These are phyloP conservation scores for Clarias macrocephalus DNA, from an alignment of 2,113 vertebrate genomes.

Conservation along the genomic window DNA sequence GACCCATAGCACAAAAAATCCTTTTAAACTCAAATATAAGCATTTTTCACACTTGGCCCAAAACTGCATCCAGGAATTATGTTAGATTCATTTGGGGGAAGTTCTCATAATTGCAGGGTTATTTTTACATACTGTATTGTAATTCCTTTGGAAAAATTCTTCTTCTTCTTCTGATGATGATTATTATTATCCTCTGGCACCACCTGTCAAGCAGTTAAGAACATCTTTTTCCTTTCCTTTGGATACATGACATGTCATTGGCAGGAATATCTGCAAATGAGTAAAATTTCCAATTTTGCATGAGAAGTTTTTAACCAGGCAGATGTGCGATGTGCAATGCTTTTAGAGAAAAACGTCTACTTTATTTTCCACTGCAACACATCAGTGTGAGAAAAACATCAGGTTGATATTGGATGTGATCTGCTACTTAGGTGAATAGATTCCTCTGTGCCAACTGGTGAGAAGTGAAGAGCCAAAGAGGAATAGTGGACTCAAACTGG, in stretches of 20 bases:
- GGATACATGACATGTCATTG: neutral
- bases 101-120: neutral
- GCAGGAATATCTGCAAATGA: neutral
- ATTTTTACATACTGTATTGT: neutral
- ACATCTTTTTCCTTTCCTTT: too few species aligned
- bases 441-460: too few species aligned
- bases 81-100: neutral
- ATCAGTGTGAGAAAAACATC: neutral
- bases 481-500: too few species aligned
- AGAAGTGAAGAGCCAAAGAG: too few species aligned
- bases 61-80: neutral
- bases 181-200: neutral
- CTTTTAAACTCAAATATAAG: neutral
- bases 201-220: neutral
- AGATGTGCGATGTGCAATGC: neutral
- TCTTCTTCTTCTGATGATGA: neutral
- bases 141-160: neutral
- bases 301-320: neutral
- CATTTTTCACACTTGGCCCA: neutral
- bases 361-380: neutral
- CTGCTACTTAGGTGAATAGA: too few species aligned
- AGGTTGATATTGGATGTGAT: too few species aligned
- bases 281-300: neutral
- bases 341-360: neutral
- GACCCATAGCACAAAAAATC: slow-evolving; percentile 36